These are phyloP conservation scores for Papilio aristodemus DNA, from an alignment of 1,140 invertebrate species.

Conservation along the genomic window DNA sequence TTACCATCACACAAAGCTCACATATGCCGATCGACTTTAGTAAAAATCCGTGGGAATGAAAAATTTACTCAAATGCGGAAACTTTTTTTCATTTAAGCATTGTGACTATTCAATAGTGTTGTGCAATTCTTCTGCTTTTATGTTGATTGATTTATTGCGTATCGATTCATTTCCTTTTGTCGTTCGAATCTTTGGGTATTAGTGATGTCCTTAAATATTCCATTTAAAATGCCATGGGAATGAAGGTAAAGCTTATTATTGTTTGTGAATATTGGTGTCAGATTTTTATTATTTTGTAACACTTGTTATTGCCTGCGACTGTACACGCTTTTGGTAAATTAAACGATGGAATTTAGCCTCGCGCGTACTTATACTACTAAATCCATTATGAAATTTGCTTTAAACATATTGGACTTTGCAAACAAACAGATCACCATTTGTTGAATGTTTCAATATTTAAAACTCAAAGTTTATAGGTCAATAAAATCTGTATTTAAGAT, in stretches of 20 bases:
- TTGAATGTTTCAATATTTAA: too few species aligned
- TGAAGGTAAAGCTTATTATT: neutral
- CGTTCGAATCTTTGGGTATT: conserved; percentile 19
- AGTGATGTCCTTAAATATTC: neutral
- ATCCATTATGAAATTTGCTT: too few species aligned
- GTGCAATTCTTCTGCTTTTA: conserved; percentile 53
- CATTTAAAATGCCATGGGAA: conserved; percentile 28
- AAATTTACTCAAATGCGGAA: conserved; percentile 62
- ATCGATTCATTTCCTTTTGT: conserved; percentile 42
- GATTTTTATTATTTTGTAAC: too few species aligned
- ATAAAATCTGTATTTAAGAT: too few species aligned
- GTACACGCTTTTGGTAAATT: too few species aligned
- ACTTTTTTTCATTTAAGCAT: conserved; percentile 51
- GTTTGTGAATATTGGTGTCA: neutral
- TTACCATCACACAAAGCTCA: conserved; percentile 29
- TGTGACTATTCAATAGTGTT: conserved; percentile 52
- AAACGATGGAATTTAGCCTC: too few species aligned
- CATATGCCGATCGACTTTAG: conserved; percentile 23
- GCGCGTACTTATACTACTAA: too few species aligned
- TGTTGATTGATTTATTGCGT: conserved; percentile 56
- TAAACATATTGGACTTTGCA: too few species aligned
- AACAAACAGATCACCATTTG: too few species aligned
- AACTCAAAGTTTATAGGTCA: too few species aligned
- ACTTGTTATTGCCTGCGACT: too few species aligned
- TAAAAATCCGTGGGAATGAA: conserved; percentile 60